Evolutionary conservation across 1,140 invertebrate species (phyloP), one percentile per base, ranked within the genome.

Genomic region (Pachypeltis micranthus): DNA sequence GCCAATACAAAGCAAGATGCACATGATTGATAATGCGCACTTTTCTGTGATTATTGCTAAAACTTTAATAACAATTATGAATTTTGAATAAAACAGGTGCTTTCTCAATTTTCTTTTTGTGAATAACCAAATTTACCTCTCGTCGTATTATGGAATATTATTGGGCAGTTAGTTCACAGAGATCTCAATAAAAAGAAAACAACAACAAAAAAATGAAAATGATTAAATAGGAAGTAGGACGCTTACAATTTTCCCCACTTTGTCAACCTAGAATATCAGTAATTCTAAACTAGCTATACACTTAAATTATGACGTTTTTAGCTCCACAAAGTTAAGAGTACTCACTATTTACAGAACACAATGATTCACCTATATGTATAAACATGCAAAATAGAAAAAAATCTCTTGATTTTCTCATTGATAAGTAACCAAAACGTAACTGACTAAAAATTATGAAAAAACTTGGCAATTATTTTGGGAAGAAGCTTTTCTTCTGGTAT

Each of bases 351-450:
- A 51, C 47, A 51, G 21, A 51, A 51, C 47, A 16, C 47, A 51
- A 7, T 51, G 47, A 21, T 51, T 21, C 19, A 51, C 10, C 47
- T 51, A 51, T 51, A 51, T 16, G 12, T 51, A 51, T 16, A 21
- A 51, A 51, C 47, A 51, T 51, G 47, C 47, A 51, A 10, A 51
- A 51, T 51, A 51, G 47, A 51, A 51, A 51, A 51, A 21, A 39
- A 39, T 16, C 47, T 51, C 47, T 16, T 51, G 47, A 10, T 51
- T 16, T 10, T 51, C 12, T 10, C 23, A 51, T 51, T 4, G 47
- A 51, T 51, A 51, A 51, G 47, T 51, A 51, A 51, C 47, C 12
- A 51, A 51, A 51, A 51, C 47, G 47, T 51, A 16, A 51, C 47
- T 51, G 47, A 16, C 7, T 51, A 51, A 51, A 51, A 51, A 21